Base-by-base conservation (phyloP, 2,797 vertebrate genomes). In the Peromyscus attwateri region DNA sequence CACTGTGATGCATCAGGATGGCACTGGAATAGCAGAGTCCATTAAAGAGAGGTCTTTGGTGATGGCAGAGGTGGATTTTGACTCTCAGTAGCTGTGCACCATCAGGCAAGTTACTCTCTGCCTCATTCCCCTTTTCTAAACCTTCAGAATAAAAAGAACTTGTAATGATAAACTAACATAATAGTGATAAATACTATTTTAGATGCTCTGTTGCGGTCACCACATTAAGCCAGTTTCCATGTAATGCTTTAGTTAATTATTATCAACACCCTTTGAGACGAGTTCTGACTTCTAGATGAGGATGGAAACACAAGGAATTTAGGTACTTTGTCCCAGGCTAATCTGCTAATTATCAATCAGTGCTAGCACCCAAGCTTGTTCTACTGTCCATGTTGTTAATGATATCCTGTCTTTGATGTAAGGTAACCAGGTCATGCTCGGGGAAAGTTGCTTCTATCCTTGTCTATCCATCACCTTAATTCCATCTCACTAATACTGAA, bases 211-310 rank as follows among this genome's bases (percentile, higher is more conserved):
- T 23, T 83, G 10, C 34, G 77, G 76, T 25, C 8, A 83, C 16
- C 64, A 57, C 14, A n/a, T 80, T 89, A 76, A 95, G 19, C 10
- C 91, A 29, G 17, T 60, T 89, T 60, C n/a, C 29, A 52, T 79
- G 31, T 79, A 89, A 6, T 73, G 49, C 60, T 73, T 97, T n/a
- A 88, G n/a, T 66, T 87, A 75, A 71, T 81, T 43, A 66, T 76
- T 11, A 37, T 16, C 13, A 43, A 31, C n/a, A 88, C 34, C 6
- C 29, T 87, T 93, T 84, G 49, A 66, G 31, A 62, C 71, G n/a
- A 52, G 25, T 84, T 43, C 29, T 84, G 57, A 60, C 68, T 95
- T 95, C 62, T 64, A 87, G 84, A 87, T 73, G 1, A 85, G 14
- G 40, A 79, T 29, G 19, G 64, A 91, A 57, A 93, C 21, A 84